phyloP scores from a whole-genome alignment of 2,797 vertebrate species.

The Aphelocoma californica region DNA sequence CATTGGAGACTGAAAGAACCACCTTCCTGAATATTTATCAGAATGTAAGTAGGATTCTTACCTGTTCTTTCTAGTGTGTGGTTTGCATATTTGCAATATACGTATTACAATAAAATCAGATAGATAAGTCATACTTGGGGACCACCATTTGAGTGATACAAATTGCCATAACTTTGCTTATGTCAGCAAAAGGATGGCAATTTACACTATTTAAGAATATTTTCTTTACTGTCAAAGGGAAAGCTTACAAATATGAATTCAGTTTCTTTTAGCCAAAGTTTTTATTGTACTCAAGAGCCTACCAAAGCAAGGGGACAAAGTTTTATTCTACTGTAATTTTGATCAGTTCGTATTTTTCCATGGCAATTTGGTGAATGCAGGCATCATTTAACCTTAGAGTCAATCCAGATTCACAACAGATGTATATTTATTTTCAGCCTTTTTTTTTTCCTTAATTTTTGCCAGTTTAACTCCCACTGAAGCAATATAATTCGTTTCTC shows the following conservation, averaged over 20 bases:
- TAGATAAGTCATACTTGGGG: background rate
- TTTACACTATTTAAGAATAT: background rate
- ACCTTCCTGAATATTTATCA: background rate
- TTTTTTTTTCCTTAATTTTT: background rate
- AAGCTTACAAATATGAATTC: conserved; percentile 37
- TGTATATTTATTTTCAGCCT: conserved; percentile 53
- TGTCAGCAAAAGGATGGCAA: background rate
- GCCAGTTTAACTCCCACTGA: background rate
- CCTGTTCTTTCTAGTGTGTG: background rate
- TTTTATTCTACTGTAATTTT: conserved; percentile 61
- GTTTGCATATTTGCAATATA: background rate
- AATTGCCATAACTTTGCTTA: background rate
- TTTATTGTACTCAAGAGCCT: conserved; percentile 56
- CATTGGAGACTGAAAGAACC: background rate
- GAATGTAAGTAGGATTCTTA: conserved; percentile 40
- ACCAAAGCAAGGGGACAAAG: conserved; percentile 40
- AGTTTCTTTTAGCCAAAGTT: conserved; percentile 31
- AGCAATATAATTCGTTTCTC: conserved; percentile 5
- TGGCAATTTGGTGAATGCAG: conserved; percentile 60
- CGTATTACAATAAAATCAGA: background rate
- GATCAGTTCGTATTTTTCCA: conserved; percentile 61
- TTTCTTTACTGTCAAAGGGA: background rate
- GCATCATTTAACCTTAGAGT: conserved; percentile 62
- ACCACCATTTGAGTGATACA: background rate
- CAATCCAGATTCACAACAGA: conserved; percentile 63